A percentile compares a stretch with the other conserved stretches of the same genome.
phyloP scores from a whole-genome alignment of 2,113 vertebrate species.

The Todiramphus saurophagus region DNA sequence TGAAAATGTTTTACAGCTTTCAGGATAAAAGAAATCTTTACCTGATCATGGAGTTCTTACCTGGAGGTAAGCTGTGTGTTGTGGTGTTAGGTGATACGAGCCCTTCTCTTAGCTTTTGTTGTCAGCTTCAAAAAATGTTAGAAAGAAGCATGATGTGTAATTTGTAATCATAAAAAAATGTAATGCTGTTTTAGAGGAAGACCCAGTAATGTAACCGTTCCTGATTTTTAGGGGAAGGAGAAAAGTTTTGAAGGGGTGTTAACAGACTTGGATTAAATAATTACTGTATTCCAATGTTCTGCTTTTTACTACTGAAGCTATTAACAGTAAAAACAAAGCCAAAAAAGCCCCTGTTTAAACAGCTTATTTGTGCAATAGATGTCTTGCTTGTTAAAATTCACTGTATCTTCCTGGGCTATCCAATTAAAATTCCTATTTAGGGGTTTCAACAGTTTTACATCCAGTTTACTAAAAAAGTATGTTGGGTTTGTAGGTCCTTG shows the following conservation, averaged over 20 bases:
- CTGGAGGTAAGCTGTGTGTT: conserved; percentile 83
- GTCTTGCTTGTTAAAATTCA: background rate
- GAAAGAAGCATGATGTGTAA: background rate
- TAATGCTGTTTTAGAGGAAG: background rate
- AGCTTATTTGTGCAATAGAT: background rate
- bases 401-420: background rate
- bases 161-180: background rate
- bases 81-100: background rate
- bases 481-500: conserved; percentile 24
- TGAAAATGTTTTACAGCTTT: conserved; percentile 99
- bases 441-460: background rate
- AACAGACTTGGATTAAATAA: background rate
- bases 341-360: background rate
- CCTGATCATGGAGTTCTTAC: conserved; percentile 98
- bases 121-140: background rate
- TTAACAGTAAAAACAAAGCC: background rate
- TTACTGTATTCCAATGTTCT: background rate
- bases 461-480: background rate
- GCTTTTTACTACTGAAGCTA: background rate
- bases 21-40: conserved; percentile 99
- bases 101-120: background rate
- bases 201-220: background rate
- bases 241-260: background rate
- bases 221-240: background rate
- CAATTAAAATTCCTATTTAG: background rate